A percentile compares a stretch with the other conserved stretches of the same genome.
Evolutionary conservation across 2,113 vertebrate genomes (phyloP).

Genomic region (Phalacrocorax carbo): DNA sequence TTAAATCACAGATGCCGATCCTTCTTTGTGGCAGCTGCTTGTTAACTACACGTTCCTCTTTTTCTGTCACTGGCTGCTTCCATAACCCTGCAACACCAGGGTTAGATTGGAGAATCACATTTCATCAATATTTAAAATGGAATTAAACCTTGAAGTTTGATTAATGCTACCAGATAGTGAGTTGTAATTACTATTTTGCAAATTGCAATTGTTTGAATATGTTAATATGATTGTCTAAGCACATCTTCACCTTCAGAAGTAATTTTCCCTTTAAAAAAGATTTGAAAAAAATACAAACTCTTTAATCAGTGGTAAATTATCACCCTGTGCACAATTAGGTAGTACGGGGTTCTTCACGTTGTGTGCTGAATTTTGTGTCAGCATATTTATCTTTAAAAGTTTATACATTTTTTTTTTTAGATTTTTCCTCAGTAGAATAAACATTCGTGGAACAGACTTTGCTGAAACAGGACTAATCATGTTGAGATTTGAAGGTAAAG

Average conservation of each 20-base stretch:
- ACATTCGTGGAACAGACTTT: not conserved
- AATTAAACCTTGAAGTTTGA: slow-evolving; percentile 87
- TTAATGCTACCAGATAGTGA: slow-evolving; percentile 77
- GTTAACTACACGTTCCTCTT: slow-evolving; percentile 74
- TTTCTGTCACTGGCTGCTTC: slow-evolving; percentile 66
- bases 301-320: slow-evolving; percentile 85
- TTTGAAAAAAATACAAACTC: slow-evolving; percentile 73
- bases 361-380: slow-evolving; percentile 27
- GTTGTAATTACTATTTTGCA: slow-evolving; percentile 87
- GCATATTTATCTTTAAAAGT: slow-evolving; percentile 62
- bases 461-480: not conserved
- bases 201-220: slow-evolving; percentile 83
- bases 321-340: slow-evolving; percentile 67
- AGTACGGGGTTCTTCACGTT: not conserved
- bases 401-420: not conserved
- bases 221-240: slow-evolving; percentile 86
- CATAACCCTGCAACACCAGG: slow-evolving; percentile 78
- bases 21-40: slow-evolving; percentile 86
- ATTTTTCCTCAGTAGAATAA: not conserved
- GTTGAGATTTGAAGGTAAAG: not conserved
- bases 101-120: slow-evolving; percentile 78
- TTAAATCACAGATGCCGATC: slow-evolving; percentile 86
- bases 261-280: slow-evolving; percentile 79
- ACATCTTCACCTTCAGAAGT: slow-evolving; percentile 86
- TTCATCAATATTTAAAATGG: slow-evolving; percentile 90